phyloP scores from a whole-genome alignment of 2,797 vertebrate genomes.

The Hephaestus fuliginosus region DNA sequence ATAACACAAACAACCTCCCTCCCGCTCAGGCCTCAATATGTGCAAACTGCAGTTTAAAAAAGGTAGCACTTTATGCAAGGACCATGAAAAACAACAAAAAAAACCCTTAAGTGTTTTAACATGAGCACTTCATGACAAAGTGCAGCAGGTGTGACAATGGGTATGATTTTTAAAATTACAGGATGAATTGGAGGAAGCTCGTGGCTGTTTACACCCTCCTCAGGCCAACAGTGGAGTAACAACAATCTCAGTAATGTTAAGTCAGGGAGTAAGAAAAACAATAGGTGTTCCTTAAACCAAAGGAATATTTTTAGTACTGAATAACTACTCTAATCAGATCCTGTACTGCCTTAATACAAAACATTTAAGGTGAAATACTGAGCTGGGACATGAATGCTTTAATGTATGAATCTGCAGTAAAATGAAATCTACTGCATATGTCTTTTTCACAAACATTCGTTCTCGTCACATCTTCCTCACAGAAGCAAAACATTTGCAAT shows the following conservation, averaged over 20 bases:
- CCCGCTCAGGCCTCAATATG: constrained; percentile 70
- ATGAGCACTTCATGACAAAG: constrained; percentile 56
- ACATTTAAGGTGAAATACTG: constrained; percentile 61
- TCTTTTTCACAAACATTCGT: constrained; percentile 37
- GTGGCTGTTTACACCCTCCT: constrained; percentile 3
- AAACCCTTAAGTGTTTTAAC: constrained; percentile 46
- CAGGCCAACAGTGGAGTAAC: constrained; percentile 19
- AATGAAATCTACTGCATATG: constrained; percentile 34
- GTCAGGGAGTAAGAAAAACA: not conserved
- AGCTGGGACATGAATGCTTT: constrained; percentile 27
- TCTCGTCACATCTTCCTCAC: constrained; percentile 23
- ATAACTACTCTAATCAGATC: constrained; percentile 25
- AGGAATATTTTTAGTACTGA: constrained; percentile 61
- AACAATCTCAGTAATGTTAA: constrained; percentile 6
- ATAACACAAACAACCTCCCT: constrained; percentile 45
- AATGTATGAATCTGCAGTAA: constrained; percentile 35
- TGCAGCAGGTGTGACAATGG: constrained; percentile 31
- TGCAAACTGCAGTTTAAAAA: constrained; percentile 82
- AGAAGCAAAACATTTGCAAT: constrained; percentile 32
- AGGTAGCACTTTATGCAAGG: constrained; percentile 76
- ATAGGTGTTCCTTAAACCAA: constrained; percentile 52
- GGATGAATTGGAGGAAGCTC: constrained; percentile 9
- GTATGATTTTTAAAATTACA: constrained; percentile 29
- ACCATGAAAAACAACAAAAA: constrained; percentile 57
- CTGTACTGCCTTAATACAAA: constrained; percentile 34